These are phyloP conservation scores for Onychomys torridus DNA, from an alignment of 2,797 vertebrate genomes.

Conservation along the genomic window DNA sequence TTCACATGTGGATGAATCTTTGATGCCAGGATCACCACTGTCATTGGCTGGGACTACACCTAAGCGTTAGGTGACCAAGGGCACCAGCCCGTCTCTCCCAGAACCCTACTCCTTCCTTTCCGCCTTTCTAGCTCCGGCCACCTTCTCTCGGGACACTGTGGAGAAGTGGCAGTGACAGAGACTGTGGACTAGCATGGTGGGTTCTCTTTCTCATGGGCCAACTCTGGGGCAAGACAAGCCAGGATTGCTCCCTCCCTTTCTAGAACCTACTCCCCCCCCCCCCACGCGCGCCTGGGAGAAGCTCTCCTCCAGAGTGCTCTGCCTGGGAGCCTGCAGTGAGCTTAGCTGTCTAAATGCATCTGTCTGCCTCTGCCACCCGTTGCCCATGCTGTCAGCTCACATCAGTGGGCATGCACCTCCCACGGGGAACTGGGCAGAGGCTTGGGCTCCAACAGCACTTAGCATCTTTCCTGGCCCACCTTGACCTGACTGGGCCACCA, in stretches of 20 bases:
- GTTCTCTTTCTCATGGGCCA: not conserved
- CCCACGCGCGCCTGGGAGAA: not conserved
- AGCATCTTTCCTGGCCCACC: not conserved
- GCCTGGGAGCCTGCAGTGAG: not conserved
- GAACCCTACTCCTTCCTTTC: not conserved
- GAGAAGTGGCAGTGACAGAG: not conserved
- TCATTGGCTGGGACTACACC: not conserved
- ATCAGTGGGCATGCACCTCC: not conserved
- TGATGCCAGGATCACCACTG: not conserved
- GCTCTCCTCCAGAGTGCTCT: not conserved
- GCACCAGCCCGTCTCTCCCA: not conserved
- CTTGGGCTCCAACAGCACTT: not conserved
- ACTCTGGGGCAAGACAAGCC: not conserved
- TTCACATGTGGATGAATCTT: not conserved
- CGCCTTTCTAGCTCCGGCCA: not conserved
- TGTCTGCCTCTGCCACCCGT: not conserved
- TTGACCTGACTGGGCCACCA: not conserved
- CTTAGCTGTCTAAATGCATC: not conserved
- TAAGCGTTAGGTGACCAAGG: not conserved
- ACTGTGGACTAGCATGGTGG: not conserved
- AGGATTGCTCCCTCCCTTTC: not conserved
- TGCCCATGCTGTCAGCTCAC: conserved; percentile 60
- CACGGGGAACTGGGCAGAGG: not conserved
- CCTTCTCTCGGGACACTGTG: not conserved
- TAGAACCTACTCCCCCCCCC: not conserved